Evolutionary conservation across 2,888 invertebrate species (phyloP).

Genomic region (Scaptomyza flava): DNA sequence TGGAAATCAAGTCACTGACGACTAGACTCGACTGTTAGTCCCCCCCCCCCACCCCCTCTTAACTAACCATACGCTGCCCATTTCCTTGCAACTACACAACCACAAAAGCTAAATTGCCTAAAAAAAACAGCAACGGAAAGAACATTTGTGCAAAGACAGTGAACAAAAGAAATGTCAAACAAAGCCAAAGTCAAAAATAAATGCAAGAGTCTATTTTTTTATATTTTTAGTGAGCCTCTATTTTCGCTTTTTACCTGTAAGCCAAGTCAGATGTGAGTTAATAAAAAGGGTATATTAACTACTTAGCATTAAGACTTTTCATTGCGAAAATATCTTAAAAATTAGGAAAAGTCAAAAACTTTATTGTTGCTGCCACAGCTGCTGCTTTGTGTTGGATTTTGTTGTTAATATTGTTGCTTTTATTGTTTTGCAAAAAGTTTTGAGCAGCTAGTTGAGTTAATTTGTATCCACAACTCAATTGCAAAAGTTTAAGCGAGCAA

Average conservation of each 20-base stretch:
- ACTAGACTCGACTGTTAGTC: slow-evolving; percentile 13
- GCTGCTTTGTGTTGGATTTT: slow-evolving; percentile 13
- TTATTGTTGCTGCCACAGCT: slow-evolving; percentile 38
- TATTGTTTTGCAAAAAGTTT: slow-evolving; percentile 70
- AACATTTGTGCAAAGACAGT: slow-evolving; percentile 54
- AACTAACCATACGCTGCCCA: slow-evolving; percentile 45
- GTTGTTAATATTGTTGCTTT: slow-evolving; percentile 31
- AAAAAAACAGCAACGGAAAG: slow-evolving; percentile 39
- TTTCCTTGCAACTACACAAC: slow-evolving; percentile 62
- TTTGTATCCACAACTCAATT: slow-evolving; percentile 80
- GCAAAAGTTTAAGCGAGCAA: slow-evolving; percentile 76
- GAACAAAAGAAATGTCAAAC: slow-evolving; percentile 28
- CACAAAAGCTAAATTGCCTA: slow-evolving; percentile 45
- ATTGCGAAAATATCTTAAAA: not conserved
- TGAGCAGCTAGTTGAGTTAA: slow-evolving; percentile 75
- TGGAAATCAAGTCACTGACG: slow-evolving; percentile 78
- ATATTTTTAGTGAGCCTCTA: slow-evolving; percentile 1
- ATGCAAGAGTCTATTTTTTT: slow-evolving; percentile 5
- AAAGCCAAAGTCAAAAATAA: slow-evolving; percentile 12
- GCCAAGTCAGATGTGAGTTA: no score
- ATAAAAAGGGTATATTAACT: not conserved
- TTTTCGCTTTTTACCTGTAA: not conserved
- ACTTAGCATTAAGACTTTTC: not conserved
- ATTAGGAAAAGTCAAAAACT: slow-evolving; percentile 2
- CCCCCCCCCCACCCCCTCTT: no score